Conservation (phyloP, 2,797 vertebrate species). For the Agapornis canus region DNA sequence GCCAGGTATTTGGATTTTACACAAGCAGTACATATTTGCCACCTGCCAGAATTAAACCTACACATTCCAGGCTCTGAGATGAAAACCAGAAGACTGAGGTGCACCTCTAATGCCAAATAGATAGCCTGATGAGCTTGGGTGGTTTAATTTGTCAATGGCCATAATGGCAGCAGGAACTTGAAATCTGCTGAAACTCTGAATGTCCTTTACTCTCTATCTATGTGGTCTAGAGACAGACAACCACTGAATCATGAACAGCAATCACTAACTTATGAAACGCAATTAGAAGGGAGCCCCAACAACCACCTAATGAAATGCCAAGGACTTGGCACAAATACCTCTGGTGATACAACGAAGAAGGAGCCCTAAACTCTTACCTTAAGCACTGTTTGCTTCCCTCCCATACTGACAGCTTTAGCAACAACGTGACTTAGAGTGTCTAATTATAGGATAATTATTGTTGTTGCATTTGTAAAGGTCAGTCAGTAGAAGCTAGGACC, state of each 20-base stretch:
- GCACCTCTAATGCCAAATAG: background rate
- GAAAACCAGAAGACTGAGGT: background rate
- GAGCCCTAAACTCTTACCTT: slow-evolving; percentile 39
- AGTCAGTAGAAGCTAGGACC: slow-evolving; percentile 54
- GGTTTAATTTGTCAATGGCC: background rate
- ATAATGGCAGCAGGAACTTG: background rate
- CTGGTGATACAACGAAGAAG: slow-evolving; percentile 10
- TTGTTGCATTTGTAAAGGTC: slow-evolving; percentile 65
- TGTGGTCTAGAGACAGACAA: background rate
- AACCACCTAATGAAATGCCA: slow-evolving; percentile 44
- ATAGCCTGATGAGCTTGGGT: background rate
- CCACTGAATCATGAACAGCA: slow-evolving; percentile 35
- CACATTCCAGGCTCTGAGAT: background rate
- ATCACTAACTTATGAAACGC: slow-evolving; percentile 14
- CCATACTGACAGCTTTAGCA: slow-evolving; percentile 33
- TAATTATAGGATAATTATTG: slow-evolving; percentile 71
- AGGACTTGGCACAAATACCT: slow-evolving; percentile 44
- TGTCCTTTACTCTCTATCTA: slow-evolving; percentile 15
- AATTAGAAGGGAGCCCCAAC: slow-evolving; percentile 41
- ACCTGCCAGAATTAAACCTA: background rate
- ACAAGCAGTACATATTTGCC: background rate
- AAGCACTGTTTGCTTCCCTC: slow-evolving; percentile 29
- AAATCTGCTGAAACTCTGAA: background rate
- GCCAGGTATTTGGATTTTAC: background rate
- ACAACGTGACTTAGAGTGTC: slow-evolving; percentile 50